A percentile compares a stretch with the other conserved stretches of the same genome.
Evolutionary conservation across 64 coral and sea anemone species (phyloP).

Genomic region (Exaiptasia diaphana): DNA sequence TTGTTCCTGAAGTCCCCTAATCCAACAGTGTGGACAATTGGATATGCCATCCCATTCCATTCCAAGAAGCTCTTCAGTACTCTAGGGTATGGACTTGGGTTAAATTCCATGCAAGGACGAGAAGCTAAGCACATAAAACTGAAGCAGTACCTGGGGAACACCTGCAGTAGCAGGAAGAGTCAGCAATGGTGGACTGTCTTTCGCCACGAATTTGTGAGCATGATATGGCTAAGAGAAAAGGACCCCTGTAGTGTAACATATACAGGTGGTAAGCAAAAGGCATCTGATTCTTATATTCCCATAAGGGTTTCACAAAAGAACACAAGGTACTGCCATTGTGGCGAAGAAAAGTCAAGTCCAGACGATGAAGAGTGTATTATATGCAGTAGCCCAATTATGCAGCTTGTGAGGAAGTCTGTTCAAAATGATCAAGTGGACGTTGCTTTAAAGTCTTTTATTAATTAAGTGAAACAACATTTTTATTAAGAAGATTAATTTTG

Average conservation of each 20-base stretch:
- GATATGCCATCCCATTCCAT: slow-evolving; percentile 22
- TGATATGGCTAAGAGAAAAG: slow-evolving; percentile 37
- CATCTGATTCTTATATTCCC: slow-evolving; percentile 10
- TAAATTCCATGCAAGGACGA: background rate
- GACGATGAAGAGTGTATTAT: background rate
- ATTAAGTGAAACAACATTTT: background rate
- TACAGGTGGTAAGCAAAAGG: background rate
- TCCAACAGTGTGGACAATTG: slow-evolving; percentile 44
- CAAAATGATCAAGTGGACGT: background rate
- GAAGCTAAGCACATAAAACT: slow-evolving; percentile 26
- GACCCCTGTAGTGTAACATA: slow-evolving; percentile 22
- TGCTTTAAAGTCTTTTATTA: background rate
- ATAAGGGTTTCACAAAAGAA: background rate
- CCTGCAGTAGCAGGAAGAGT: slow-evolving; percentile 24
- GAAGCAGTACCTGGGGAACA: slow-evolving; percentile 14
- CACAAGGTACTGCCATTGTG: slow-evolving; percentile 5
- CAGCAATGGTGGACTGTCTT: slow-evolving; percentile 35
- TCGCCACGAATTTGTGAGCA: slow-evolving; percentile 28
- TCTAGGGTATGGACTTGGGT: slow-evolving; percentile 42
- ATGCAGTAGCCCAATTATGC: slow-evolving; percentile 24
- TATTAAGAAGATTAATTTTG: background rate
- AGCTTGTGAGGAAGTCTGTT: background rate
- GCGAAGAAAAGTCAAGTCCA: background rate
- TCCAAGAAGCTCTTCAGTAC: slow-evolving; percentile 15
- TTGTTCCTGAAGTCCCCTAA: slow-evolving; percentile 8